These are phyloP conservation scores for Drosophila buzzatii DNA, from an alignment of 2,888 invertebrate genomes.

Conservation along the genomic window DNA sequence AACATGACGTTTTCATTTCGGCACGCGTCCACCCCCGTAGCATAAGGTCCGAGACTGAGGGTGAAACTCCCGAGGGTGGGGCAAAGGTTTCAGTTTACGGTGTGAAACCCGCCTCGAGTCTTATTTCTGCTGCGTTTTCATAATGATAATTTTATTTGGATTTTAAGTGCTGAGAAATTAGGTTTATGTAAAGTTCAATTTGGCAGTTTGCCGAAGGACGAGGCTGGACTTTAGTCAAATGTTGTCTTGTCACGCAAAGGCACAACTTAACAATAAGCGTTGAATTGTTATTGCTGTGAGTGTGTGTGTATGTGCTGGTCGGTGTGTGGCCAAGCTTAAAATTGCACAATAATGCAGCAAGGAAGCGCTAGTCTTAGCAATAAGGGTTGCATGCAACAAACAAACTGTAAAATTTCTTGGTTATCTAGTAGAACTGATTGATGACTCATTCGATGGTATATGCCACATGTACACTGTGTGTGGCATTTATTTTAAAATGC, in stretches of 20 bases:
- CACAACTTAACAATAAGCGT: slow-evolving; percentile 33
- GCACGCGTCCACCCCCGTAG: slow-evolving; percentile 55
- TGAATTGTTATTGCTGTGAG: slow-evolving; percentile 51
- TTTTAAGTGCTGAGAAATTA: slow-evolving; percentile 75
- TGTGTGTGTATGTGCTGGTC: neutral
- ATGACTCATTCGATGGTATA: slow-evolving; percentile 61
- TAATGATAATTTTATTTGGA: slow-evolving; percentile 70
- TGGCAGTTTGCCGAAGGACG: slow-evolving; percentile 57
- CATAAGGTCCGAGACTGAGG: neutral
- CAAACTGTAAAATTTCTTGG: slow-evolving; percentile 48
- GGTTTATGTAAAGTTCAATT: slow-evolving; percentile 75
- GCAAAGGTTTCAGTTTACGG: slow-evolving; percentile 50
- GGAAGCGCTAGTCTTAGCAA: slow-evolving; percentile 1
- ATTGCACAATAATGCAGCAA: slow-evolving; percentile 66
- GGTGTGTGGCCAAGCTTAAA: slow-evolving; percentile 57
- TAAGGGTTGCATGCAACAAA: slow-evolving; percentile 50
- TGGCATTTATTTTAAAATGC: slow-evolving; percentile 25
- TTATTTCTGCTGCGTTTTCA: slow-evolving; percentile 51
- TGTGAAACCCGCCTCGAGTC: slow-evolving; percentile 62
- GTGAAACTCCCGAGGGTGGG: slow-evolving; percentile 39
- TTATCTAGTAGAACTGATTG: slow-evolving; percentile 70
- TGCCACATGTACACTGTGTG: slow-evolving; percentile 46
- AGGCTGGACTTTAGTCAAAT: slow-evolving; percentile 31
- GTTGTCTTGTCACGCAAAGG: slow-evolving; percentile 60
- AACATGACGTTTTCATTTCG: slow-evolving; percentile 79